phyloP scores from a whole-genome alignment of 2,113 vertebrate species.

The Chauna torquata region DNA sequence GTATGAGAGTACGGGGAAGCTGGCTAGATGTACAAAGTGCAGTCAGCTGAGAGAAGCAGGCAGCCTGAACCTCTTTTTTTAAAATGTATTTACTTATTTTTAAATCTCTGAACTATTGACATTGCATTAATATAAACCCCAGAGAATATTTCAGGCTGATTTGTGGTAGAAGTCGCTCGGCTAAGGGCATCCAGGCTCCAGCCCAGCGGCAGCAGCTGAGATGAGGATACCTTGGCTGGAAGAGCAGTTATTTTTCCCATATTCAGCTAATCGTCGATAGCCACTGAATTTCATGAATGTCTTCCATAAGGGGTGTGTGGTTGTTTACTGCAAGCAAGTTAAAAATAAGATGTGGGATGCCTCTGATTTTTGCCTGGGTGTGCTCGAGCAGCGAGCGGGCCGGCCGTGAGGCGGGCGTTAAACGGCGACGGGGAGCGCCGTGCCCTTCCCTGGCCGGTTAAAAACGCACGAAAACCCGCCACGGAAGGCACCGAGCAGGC shows the following conservation, averaged over 20 bases:
- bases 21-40: background rate
- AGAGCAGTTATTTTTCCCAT: background rate
- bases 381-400: no score
- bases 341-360: fast-evolving
- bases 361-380: background rate
- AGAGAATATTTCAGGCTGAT: background rate
- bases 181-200: background rate
- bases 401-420: fast-evolving
- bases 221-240: background rate
- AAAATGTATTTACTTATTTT: background rate
- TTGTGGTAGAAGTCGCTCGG: fast-evolving
- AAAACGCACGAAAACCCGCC: no score
- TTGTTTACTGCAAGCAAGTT: background rate
- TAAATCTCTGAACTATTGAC: background rate
- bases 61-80: background rate
- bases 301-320: fast-evolving
- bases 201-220: background rate
- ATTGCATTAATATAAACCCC: background rate
- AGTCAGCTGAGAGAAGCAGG: background rate
- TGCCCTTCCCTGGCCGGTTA: background rate
- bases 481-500: background rate
- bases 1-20: background rate
- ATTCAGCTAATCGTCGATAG: fast-evolving
- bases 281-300: background rate
- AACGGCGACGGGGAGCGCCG: fast-evolving